Conservation (phyloP, 1,140 invertebrate genomes). For the Uloborus diversus region DNA sequence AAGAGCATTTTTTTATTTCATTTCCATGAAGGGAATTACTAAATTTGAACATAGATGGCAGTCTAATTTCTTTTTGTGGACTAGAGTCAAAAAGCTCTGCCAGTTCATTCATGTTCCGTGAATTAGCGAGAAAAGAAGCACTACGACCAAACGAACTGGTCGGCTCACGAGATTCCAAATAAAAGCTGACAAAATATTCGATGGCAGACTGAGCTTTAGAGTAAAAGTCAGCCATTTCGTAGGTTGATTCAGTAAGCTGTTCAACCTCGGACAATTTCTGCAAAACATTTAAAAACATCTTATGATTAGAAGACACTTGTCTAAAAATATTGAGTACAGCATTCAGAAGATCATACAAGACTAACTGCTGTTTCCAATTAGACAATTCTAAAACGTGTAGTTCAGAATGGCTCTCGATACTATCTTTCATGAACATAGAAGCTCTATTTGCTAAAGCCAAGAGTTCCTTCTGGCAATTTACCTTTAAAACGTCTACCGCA, state of each 20-base stretch:
- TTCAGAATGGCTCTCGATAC: conserved; percentile 34
- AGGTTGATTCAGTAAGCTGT: neutral
- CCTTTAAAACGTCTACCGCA: conserved; percentile 83
- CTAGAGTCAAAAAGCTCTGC: neutral
- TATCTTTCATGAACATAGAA: conserved; percentile 77
- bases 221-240: conserved; percentile 84
- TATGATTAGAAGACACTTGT: neutral
- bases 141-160: neutral
- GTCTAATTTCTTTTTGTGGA: neutral
- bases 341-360: conserved; percentile 19
- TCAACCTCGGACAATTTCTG: neutral
- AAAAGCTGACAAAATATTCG: conserved; percentile 16
- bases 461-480: conserved; percentile 82
- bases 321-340: conserved; percentile 11
- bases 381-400: conserved; percentile 4
- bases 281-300: conserved; percentile 5
- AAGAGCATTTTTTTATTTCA: neutral
- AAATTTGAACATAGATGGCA: conserved; percentile 76
- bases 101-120: conserved; percentile 3
- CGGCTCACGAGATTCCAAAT: conserved; percentile 1
- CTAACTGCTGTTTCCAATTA: neutral
- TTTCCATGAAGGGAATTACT: conserved; percentile 77
- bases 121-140: conserved; percentile 26
- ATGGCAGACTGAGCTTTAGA: conserved; percentile 73
- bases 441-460: conserved; percentile 78